phyloP scores from a whole-genome alignment of 2,113 vertebrate species.

The Setophaga coronata region DNA sequence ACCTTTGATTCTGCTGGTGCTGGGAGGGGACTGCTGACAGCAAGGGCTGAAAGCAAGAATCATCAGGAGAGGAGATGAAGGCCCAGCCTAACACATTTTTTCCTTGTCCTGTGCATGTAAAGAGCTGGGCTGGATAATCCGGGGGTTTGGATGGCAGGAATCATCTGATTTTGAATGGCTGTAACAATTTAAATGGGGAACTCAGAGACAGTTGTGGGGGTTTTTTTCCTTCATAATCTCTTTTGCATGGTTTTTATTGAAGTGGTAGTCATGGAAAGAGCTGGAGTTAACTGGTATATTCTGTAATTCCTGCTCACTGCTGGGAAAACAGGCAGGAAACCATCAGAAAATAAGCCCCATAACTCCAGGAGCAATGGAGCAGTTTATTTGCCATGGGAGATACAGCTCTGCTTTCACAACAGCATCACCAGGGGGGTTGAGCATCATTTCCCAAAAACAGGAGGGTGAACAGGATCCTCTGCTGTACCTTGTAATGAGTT shows the following conservation, averaged over 20 bases:
- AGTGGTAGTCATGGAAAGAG: background rate
- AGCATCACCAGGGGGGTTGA: background rate
- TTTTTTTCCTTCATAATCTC: background rate
- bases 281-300: background rate
- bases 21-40: constrained; percentile 30
- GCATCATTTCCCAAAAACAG: background rate
- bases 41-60: constrained; percentile 27
- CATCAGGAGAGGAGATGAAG: constrained; percentile 14
- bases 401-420: background rate
- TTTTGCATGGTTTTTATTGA: background rate
- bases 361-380: background rate
- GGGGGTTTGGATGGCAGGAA: background rate
- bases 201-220: background rate
- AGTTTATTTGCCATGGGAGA: background rate
- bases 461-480: background rate
- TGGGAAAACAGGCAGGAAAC: background rate
- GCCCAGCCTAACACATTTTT: background rate
- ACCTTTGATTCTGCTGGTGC: constrained; percentile 49
- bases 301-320: background rate
- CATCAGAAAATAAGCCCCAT: background rate
- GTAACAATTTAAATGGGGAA: background rate
- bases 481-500: background rate
- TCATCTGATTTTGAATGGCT: background rate
- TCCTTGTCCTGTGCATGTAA: background rate
- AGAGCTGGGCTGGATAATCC: background rate